Base-by-base conservation (phyloP, 2,888 invertebrate species). In the Agrotis ipsilon region DNA sequence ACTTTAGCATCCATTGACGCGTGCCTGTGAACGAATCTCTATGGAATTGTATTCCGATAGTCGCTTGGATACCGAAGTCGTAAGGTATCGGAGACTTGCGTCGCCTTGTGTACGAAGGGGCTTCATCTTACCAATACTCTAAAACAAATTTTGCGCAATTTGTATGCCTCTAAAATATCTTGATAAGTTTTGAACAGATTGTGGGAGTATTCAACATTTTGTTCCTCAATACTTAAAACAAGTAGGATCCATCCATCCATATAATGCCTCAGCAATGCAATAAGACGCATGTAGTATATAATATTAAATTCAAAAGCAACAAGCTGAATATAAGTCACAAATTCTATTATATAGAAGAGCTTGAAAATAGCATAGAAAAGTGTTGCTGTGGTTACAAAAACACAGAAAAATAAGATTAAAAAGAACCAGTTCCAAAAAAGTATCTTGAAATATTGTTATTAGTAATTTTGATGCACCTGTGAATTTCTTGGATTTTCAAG, bases 161-260 rank as follows among this genome's bases (percentile, higher is more conserved):
- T 45, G 21, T 27, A 63, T 11, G 52, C 63, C 13, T 67, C 49
- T 14, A 63, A 45, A 52, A 62, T 67, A 52, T 67, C 32, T 46
- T 67, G 19, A 45, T 67, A 67, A 13, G 1, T 14, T 1, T 6
- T n/a, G 32, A 55, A n/a, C n/a, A 55, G n/a, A 3, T 32, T 55
- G n/a, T 32, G n/a, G 27, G 27, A 67, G 32, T 45, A 7, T 4
- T 21, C 9, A 32, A 3, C 18, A 27, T 32, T 45, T 27, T 19
- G 18, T 18, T 27, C 32, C n/a, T 55, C 55, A 13, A 39, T 39
- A 11, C 11, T 39, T 39, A 39, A 39, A 2, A 39, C 11, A 39
- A 39, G 39, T 9, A 39, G 1, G 39, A 2, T 39, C 67, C 63
- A 68, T 68, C 32, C 21, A 32, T 63, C 16, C 0, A 54, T 21